Conservation (phyloP, 2,888 invertebrate species). For the Amphipoea oculea region DNA sequence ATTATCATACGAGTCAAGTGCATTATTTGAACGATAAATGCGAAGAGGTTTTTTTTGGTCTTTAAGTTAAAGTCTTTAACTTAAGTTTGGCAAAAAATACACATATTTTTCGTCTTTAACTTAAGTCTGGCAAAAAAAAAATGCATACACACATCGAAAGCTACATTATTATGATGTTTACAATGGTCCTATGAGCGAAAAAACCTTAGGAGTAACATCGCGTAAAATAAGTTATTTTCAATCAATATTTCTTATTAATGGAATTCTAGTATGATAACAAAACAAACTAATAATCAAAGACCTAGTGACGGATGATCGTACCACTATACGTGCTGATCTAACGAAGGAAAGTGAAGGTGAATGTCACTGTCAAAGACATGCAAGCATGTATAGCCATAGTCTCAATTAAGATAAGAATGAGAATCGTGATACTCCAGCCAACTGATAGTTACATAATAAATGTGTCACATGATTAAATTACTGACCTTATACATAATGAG, state of each 20-base stretch:
- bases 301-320: neutral
- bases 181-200: neutral
- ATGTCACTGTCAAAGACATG: conserved; percentile 44
- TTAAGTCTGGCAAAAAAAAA: neutral
- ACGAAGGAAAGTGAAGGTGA: conserved; percentile 25
- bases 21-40: conserved; percentile 3
- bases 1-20: conserved; percentile 18
- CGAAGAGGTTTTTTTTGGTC: neutral
- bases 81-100: neutral
- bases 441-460: conserved; percentile 39
- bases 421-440: conserved; percentile 9
- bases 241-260: neutral
- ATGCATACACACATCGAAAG: neutral
- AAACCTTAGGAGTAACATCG: neutral
- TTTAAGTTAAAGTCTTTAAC: neutral
- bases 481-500: conserved; percentile 24
- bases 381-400: conserved; percentile 7
- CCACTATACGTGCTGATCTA: neutral
- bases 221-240: conserved; percentile 10
- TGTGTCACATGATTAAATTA: conserved; percentile 33
- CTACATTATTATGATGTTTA: neutral
- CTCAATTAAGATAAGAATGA: conserved; percentile 34
- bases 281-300: conserved; percentile 1
- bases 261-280: neutral
- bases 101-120: too few species aligned